These are phyloP conservation scores for Epistrophella euchroma DNA, from an alignment of 2,888 invertebrate species.

Conservation along the genomic window DNA sequence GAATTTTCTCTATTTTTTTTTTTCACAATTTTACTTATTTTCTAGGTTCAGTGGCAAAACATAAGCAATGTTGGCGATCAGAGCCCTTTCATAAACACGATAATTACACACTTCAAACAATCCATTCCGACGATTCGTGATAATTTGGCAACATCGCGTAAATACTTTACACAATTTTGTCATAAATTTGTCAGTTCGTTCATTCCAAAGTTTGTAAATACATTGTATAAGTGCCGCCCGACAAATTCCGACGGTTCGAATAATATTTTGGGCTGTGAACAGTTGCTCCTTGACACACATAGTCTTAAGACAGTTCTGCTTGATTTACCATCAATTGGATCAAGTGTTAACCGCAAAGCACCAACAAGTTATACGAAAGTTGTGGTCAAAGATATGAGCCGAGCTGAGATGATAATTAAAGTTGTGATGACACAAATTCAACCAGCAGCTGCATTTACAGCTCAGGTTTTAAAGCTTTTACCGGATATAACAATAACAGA, in stretches of 20 bases:
- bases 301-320: slow-evolving; percentile 96
- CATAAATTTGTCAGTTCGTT: slow-evolving; percentile 97
- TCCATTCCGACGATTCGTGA: slow-evolving; percentile 95
- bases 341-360: slow-evolving; percentile 93
- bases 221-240: slow-evolving; percentile 94
- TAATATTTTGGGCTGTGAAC: slow-evolving; percentile 94
- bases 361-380: slow-evolving; percentile 94
- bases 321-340: slow-evolving; percentile 97
- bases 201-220: slow-evolving; percentile 96
- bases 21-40: slow-evolving; percentile 41
- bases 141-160: slow-evolving; percentile 94
- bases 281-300: slow-evolving; percentile 95
- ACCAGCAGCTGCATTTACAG: slow-evolving; percentile 91
- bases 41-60: slow-evolving; percentile 94
- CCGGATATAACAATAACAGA: slow-evolving; percentile 95
- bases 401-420: slow-evolving; percentile 99
- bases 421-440: slow-evolving; percentile 97
- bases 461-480: slow-evolving; percentile 94
- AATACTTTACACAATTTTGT: slow-evolving; percentile 99
- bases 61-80: slow-evolving; percentile 98
- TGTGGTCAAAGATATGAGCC: slow-evolving; percentile 93
- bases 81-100: slow-evolving; percentile 96
- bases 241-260: slow-evolving; percentile 85
- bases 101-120: slow-evolving; percentile 93
- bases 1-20: no score